A percentile compares a stretch with the other conserved stretches of the same genome.
These are phyloP conservation scores for Drosophila nr. perissopoda DNA, from an alignment of 2,888 invertebrate genomes.

Conservation along the genomic window DNA sequence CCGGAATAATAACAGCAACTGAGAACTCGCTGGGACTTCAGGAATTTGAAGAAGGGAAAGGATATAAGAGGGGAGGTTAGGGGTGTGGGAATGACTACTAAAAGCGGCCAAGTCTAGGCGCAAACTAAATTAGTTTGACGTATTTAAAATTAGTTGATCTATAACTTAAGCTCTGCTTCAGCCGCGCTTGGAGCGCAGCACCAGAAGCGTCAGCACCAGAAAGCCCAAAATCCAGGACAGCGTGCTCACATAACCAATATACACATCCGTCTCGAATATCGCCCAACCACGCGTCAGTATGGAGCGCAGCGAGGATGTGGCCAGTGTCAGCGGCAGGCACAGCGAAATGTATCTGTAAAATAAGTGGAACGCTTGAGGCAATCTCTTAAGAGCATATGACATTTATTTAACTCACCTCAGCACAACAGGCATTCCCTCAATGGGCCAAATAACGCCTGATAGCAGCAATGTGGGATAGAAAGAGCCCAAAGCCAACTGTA, in stretches of 20 bases:
- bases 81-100: conserved; percentile 56
- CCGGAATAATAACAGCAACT: conserved; percentile 23
- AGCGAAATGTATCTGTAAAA: conserved; percentile 89
- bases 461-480: conserved; percentile 97
- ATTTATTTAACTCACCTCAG: conserved; percentile 86
- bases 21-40: conserved; percentile 35
- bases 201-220: conserved; percentile 91
- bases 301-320: conserved; percentile 95
- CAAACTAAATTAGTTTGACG: conserved; percentile 46
- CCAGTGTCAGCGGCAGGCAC: conserved; percentile 94
- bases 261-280: conserved; percentile 92
- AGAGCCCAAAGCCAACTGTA: conserved; percentile 96
- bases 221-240: conserved; percentile 94
- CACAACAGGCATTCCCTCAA: conserved; percentile 96
- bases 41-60: conserved; percentile 40
- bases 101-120: conserved; percentile 54
- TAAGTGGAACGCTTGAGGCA: background rate
- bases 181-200: conserved; percentile 92
- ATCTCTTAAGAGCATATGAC: background rate
- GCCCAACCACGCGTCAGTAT: conserved; percentile 96
- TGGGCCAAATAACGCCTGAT: conserved; percentile 98
- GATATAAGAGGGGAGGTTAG: background rate
- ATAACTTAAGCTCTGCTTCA: conserved; percentile 83
- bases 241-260: conserved; percentile 94
- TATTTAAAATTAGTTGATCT: conserved; percentile 54